Conservation (phyloP, 2,888 invertebrate species). For the Nomada ruficornis region DNA sequence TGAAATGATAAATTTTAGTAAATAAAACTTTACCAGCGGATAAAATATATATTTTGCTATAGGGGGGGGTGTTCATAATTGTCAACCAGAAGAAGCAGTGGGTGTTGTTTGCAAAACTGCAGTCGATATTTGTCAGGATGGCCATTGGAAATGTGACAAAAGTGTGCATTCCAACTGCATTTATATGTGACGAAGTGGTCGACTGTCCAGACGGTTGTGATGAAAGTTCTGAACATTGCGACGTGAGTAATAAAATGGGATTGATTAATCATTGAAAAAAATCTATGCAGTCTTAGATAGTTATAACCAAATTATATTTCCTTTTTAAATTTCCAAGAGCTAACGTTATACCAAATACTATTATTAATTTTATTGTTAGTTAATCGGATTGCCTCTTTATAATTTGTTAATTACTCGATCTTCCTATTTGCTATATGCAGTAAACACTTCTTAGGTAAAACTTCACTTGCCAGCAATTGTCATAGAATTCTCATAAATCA, state of each 20-base stretch:
- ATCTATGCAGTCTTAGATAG: no score
- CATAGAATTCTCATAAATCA: no score
- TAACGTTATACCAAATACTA: no score
- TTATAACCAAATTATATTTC: no score
- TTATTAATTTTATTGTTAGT: no score
- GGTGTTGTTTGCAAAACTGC: conserved; percentile 88
- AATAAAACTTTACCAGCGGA: not conserved
- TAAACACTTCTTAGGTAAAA: no score
- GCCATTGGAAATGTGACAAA: conserved; percentile 88
- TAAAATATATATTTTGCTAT: not conserved
- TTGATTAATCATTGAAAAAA: no score
- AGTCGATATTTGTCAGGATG: conserved; percentile 86
- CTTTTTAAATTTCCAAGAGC: no score
- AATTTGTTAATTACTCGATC: not conserved
- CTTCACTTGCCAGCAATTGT: no score
- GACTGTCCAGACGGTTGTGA: conserved; percentile 89
- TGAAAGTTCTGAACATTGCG: conserved; percentile 86
- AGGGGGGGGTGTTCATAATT: conserved; percentile 90
- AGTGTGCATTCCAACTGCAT: conserved; percentile 87
- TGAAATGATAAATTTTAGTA: no score
- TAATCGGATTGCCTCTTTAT: not conserved
- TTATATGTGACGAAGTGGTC: conserved; percentile 88
- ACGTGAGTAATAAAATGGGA: conserved; percentile 83
- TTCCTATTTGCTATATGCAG: not conserved
- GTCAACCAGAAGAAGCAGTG: conserved; percentile 88